Evolutionary conservation across 2,888 invertebrate genomes (phyloP), one percentile per base, ranked within the genome.

Genomic region (Scaptomyza polygonia): DNA sequence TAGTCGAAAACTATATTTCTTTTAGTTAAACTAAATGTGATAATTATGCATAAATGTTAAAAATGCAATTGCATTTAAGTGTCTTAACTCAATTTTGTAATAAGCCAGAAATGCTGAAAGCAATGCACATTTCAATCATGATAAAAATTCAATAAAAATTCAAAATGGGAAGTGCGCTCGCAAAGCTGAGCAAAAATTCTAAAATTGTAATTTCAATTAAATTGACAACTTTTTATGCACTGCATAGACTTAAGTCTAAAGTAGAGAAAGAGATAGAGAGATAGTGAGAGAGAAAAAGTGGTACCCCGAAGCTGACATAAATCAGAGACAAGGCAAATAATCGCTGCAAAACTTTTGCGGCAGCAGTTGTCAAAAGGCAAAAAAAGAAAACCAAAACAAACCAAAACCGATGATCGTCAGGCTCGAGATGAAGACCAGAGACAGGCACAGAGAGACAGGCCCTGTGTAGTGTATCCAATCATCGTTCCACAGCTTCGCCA

Each of bases 161-260:
- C 61, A 69, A 70, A 67, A 67, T 40, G 62, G 39, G 71, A 83
- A 77, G 77, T 61, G 18, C 48, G 18, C 48, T 43, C 14, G 36
- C 42, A 49, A 39, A 18, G 6, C 14, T 16, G 12, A 25, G 59
- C n/a, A 86, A 80, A 69, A 67, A 87, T 87, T 77, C 86, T 69
- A 79, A 77, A 84, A 79, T 72, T 79, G 77, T 79, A 68, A 82
- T 79, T 79, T 88, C 73, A 89, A 88, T 89, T 82, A 88, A 88
- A 88, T 81, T 85, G 88, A 89, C 89, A 89, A 89, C 89, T 89
- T 89, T 88, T 67, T 55, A 73, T 72, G 58, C 43, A 67, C 66
- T 70, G 14, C 59, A 16, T 14, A 6, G n/a, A n/a, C 34, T n/a
- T 6, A 11, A 34, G 6, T 6, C n/a, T 32, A 12, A 12, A 21